Base-by-base conservation (phyloP, 2,888 invertebrate genomes). In the Drosophila flavopinicola region DNA sequence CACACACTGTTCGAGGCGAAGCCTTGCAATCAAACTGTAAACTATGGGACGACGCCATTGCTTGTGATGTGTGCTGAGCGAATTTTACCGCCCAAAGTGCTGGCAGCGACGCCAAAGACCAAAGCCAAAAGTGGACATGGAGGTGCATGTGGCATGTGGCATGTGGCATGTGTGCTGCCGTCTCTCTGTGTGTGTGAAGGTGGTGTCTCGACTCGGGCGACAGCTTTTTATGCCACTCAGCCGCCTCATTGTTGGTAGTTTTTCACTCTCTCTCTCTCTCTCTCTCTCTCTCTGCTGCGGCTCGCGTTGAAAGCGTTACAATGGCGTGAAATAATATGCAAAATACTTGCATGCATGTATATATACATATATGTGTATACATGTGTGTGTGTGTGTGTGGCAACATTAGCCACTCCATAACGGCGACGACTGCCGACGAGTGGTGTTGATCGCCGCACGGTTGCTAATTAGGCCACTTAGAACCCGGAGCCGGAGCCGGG, bases 401-500 rank as follows among this genome's bases (percentile, higher is more conserved):
- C 37, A 35, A 32, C 45, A 65, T 60, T 60, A 59, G 57, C 67
- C 67, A 71, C 70, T 71, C 61, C 65, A 65, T 24, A 29, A 54
- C 44, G 38, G 17, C 65, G 57, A 9, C 49, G 68, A 24, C 56
- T 57, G 64, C 61, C 63, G 75, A 78, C 79, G 74, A 78, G 78
- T 76, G 87, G 88, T 87, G 88, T 87, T 88, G 87, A 88, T 88
- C 87, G 88, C 87, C 83, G 86, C 87, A 87, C 86, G 86, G 86
- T 74, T 85, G 87, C 88, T 86, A 86, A 86, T 86, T 86, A 86
- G 88, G 86, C 86, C 86, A 86, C 88, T 86, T 86, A 83, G 82
- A 87, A 20, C 20, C 20, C 20, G 20, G 71, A 71, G 66, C 71
- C 20, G 20, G 20, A 20, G 20, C 20, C 20, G 64, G 69, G 66